Evolutionary conservation across 2,888 invertebrate species (phyloP).

Genomic region (Lasioglossum calceatum): DNA sequence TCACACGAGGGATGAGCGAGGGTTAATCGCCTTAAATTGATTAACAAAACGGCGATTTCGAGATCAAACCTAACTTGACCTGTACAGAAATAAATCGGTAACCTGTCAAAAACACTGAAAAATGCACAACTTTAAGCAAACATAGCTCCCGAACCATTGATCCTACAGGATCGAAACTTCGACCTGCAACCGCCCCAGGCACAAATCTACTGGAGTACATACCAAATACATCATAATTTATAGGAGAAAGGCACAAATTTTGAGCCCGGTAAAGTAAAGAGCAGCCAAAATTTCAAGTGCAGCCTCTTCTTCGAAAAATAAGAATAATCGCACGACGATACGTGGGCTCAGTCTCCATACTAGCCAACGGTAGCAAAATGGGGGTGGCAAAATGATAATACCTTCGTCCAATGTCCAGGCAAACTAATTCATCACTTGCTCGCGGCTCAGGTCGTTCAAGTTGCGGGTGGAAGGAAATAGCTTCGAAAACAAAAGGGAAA

Average conservation of each 20-base stretch:
- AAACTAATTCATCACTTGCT: constrained; percentile 52
- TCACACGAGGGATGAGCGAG: no score
- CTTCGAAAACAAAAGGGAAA: constrained; percentile 16
- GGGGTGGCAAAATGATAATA: constrained; percentile 24
- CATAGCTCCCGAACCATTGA: no score
- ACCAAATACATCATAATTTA: no score
- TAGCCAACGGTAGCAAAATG: background rate
- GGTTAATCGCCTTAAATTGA: no score
- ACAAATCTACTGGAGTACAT: no score
- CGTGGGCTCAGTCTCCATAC: background rate
- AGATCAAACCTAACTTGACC: background rate
- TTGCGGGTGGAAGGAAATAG: background rate
- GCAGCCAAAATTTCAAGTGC: background rate
- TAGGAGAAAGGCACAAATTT: no score
- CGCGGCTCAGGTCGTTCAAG: background rate
- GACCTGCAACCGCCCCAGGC: no score
- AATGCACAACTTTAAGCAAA: no score
- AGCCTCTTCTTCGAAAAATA: background rate
- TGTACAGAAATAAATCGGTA: no score
- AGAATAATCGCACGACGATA: background rate
- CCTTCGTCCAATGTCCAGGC: constrained; percentile 37
- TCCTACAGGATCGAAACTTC: no score
- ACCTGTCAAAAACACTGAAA: no score
- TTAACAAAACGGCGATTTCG: no score
- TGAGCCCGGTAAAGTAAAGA: background rate